phyloP scores from a whole-genome alignment of 2,888 invertebrate species.

The Aromia moschata region DNA sequence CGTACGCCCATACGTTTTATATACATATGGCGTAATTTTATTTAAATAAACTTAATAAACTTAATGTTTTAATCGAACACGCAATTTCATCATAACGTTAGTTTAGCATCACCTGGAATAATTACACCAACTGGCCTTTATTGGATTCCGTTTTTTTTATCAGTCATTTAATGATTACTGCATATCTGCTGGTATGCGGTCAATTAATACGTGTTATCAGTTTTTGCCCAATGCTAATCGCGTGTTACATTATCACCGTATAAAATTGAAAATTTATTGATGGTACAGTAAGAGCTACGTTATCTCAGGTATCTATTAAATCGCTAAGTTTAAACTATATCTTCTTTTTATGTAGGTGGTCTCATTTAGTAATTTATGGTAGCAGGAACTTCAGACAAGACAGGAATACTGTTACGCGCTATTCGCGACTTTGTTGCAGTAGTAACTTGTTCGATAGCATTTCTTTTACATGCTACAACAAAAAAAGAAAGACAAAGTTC shows the following conservation, averaged over 20 bases:
- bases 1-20: background rate
- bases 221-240: background rate
- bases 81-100: constrained; percentile 41
- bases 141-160: background rate
- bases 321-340: too few relatives aligned
- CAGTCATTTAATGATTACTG: constrained; percentile 1
- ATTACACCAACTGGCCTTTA: background rate
- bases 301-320: too few relatives aligned
- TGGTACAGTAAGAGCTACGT: constrained; percentile 1
- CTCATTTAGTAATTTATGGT: background rate
- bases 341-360: background rate
- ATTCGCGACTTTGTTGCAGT: background rate
- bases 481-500: background rate
- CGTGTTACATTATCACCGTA: background rate
- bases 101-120: constrained; percentile 5
- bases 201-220: constrained; percentile 3
- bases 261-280: constrained; percentile 1
- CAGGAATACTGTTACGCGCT: background rate
- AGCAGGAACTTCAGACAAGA: too few relatives aligned
- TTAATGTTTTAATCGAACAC: constrained; percentile 43
- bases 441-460: too few relatives aligned
- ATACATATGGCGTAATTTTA: too few relatives aligned
- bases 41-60: too few relatives aligned
- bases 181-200: background rate
- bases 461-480: too few relatives aligned